phyloP scores from a whole-genome alignment of 92 coral and sea anemone genomes.

The Heliopora coerulea region DNA sequence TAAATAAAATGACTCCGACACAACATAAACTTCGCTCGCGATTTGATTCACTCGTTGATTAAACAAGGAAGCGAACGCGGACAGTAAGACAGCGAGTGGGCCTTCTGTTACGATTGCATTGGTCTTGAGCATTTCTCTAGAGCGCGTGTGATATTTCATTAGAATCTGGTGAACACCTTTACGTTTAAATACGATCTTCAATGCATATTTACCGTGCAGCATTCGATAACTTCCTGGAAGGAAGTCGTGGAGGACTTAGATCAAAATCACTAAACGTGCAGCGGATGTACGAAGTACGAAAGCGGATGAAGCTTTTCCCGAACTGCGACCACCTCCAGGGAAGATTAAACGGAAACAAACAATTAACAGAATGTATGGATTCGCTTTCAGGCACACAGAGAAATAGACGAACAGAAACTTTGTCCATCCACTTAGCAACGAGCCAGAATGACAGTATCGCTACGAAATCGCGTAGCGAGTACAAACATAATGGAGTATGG shows the following conservation, averaged over 20 bases:
- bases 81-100: neutral
- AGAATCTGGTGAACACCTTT: no score
- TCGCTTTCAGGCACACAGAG: no score
- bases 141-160: no score
- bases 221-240: neutral
- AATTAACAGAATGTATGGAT: no score
- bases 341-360: neutral
- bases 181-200: neutral
- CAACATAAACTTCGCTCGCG: conserved; percentile 23
- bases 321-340: neutral
- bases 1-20: conserved; percentile 38
- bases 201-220: neutral
- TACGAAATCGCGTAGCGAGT: no score
- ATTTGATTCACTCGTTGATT: conserved; percentile 11
- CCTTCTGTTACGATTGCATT: neutral
- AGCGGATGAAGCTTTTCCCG: neutral
- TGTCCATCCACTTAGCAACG: no score
- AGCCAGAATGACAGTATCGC: no score
- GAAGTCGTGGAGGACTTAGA: neutral
- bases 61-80: conserved; percentile 3
- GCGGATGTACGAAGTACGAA: neutral
- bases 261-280: neutral
- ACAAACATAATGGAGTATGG: no score
- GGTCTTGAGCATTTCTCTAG: no score
- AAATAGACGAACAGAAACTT: no score